These are phyloP conservation scores for Microplitis mediator DNA, from an alignment of 1,140 invertebrate species.

Conservation along the genomic window DNA sequence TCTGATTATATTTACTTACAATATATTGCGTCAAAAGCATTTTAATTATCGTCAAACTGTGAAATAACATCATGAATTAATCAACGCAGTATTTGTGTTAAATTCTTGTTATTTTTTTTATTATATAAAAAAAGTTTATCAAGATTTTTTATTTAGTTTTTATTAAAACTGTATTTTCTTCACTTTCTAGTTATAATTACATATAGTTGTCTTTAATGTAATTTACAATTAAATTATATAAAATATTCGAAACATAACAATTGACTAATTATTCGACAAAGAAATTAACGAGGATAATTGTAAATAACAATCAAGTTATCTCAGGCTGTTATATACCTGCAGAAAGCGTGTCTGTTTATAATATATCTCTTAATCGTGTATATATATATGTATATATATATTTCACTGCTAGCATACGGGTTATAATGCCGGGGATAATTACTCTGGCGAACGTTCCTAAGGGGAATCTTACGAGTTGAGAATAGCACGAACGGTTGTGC, in stretches of 20 bases:
- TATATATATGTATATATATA: too few relatives aligned
- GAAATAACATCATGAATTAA: conserved; percentile 10
- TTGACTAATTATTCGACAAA: too few relatives aligned
- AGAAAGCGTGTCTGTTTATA: background rate
- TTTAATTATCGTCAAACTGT: conserved; percentile 57
- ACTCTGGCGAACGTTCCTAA: conserved; percentile 32
- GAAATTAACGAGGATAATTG: background rate
- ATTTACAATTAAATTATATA: too few relatives aligned
- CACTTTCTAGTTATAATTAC: too few relatives aligned
- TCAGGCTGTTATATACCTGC: background rate
- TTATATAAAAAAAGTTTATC: too few relatives aligned
- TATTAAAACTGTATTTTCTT: too few relatives aligned
- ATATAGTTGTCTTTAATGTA: too few relatives aligned
- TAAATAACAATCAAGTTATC: conserved; percentile 1
- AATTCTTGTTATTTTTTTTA: too few relatives aligned
- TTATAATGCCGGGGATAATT: conserved; percentile 43
- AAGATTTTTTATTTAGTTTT: too few relatives aligned
- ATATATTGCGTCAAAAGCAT: conserved; percentile 59
- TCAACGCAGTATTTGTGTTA: background rate
- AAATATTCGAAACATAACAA: too few relatives aligned
- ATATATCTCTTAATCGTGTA: background rate
- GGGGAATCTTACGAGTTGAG: conserved; percentile 26
- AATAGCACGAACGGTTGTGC: conserved; percentile 25
- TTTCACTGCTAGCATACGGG: background rate
- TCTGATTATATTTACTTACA: conserved; percentile 54